Evolutionary conservation across 2,888 invertebrate species (phyloP), one percentile per base, ranked within the genome.

Genomic region (Alentia gelatinosa): DNA sequence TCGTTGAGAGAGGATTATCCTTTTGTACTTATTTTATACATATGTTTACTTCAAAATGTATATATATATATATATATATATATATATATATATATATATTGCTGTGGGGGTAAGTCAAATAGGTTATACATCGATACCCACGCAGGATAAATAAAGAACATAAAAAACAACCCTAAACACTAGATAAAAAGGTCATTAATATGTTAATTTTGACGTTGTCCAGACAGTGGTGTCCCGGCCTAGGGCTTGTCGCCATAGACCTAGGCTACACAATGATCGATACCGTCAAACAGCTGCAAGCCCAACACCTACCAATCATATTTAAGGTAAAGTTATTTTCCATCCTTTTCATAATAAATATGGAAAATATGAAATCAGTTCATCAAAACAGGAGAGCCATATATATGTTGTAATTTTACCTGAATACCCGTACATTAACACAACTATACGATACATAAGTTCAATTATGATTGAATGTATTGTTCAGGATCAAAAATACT

Each of bases 231-330:
- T 86, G 42, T n/a, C 86, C 86, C 1, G 42, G 47, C 9, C 50
- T 86, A 15, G 86, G 86, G n/a, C 35, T 86, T 12, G 86, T 86
- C 30, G 86, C 86, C n/a, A 42, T 86, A 30, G 86, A 86, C 50
- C 30, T 86, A 3, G 86, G 50, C 47, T 86, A 86, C 50, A 33
- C 42, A 26, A 86, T 86, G 86, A 5, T 42, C 12, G 86, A 86
- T 30, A 86, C 47, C 9, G 86, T 86, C 1, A 86, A 86, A 47
- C 42, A 86, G 19, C 26, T 86, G 5, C 86, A 50, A 26, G 47
- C 86, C 3, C 42, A 86, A 47, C 47, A 86, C 35, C 86, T 86
- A 15, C 86, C 86, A 1, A 5, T 42, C 23, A 19, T 86, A 15
- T 86, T 86, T 23, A 86, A 86, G 47, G 86, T 86, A 47, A 42